These are phyloP conservation scores for Oreonectes daqikongensis DNA, from an alignment of 2,797 vertebrate genomes.

Conservation along the genomic window DNA sequence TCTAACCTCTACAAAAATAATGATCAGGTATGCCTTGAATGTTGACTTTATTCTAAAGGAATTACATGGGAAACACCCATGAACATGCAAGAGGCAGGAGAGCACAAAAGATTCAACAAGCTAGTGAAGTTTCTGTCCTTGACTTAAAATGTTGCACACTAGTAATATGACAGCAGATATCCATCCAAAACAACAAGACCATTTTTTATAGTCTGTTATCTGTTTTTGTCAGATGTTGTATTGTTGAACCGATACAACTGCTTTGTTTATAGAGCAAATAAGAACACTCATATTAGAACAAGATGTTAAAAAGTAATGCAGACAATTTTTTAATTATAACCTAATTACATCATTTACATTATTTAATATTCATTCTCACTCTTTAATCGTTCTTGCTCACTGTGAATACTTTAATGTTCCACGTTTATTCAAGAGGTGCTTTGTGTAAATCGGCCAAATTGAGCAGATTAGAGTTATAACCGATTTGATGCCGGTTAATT, in stretches of 20 bases:
- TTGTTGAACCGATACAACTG: not conserved
- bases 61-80: constrained; percentile 42
- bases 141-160: not conserved
- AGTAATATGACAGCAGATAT: not conserved
- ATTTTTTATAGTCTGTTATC: not conserved
- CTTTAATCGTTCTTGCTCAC: not conserved
- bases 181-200: not conserved
- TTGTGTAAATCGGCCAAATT: constrained; percentile 46
- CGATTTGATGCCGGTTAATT: constrained; percentile 41
- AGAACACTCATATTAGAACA: not conserved
- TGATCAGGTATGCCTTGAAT: constrained; percentile 50
- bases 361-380: not conserved
- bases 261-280: not conserved
- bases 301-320: too few relatives aligned
- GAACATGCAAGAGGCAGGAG: not conserved
- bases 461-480: constrained; percentile 47
- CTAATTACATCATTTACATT: not conserved
- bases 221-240: not conserved
- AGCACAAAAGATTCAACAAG: not conserved
- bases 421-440: constrained; percentile 30
- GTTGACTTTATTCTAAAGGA: constrained; percentile 56
- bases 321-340: not conserved
- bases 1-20: constrained; percentile 59
- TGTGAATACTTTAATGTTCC: constrained; percentile 12
- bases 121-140: not conserved